Conservation (phyloP, 2,888 invertebrate genomes). For the Netelia fuscicornis region DNA sequence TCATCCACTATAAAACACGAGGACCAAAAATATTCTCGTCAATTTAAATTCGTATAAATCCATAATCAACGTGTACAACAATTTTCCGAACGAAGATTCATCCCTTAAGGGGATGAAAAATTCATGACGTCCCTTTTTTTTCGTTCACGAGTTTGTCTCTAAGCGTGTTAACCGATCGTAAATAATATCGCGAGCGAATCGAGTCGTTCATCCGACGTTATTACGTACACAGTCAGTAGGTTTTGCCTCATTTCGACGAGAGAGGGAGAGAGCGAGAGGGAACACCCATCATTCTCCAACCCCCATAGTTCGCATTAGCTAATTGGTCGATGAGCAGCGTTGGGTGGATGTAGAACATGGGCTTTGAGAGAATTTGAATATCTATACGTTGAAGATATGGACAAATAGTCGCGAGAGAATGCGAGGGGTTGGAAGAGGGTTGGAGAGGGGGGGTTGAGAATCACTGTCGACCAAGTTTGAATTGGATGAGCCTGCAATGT, state of each 20-base stretch:
- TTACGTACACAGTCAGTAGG: constrained; percentile 45
- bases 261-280: not conserved
- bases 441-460: constrained; percentile 56
- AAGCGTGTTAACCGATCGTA: constrained; percentile 23
- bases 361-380: constrained; percentile 23
- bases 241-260: constrained; percentile 51
- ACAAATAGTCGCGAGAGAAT: constrained; percentile 39
- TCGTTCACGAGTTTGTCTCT: not conserved
- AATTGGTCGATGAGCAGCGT: constrained; percentile 69
- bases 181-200: constrained; percentile 42
- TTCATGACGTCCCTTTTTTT: not conserved
- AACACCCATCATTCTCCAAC: constrained; percentile 52
- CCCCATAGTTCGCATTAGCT: constrained; percentile 71
- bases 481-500: constrained; percentile 68
- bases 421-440: constrained; percentile 16
- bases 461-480: constrained; percentile 69
- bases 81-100: not conserved
- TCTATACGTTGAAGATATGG: constrained; percentile 12
- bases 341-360: constrained; percentile 47
- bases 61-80: too few relatives aligned
- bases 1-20: too few relatives aligned
- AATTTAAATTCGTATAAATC: too few relatives aligned
- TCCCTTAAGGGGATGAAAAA: not conserved
- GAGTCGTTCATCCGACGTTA: constrained; percentile 44
- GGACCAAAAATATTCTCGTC: too few relatives aligned